A percentile compares a stretch with the other conserved stretches of the same genome.
Conservation (phyloP, 2,888 invertebrate species). For the Drosophila conformis region DNA sequence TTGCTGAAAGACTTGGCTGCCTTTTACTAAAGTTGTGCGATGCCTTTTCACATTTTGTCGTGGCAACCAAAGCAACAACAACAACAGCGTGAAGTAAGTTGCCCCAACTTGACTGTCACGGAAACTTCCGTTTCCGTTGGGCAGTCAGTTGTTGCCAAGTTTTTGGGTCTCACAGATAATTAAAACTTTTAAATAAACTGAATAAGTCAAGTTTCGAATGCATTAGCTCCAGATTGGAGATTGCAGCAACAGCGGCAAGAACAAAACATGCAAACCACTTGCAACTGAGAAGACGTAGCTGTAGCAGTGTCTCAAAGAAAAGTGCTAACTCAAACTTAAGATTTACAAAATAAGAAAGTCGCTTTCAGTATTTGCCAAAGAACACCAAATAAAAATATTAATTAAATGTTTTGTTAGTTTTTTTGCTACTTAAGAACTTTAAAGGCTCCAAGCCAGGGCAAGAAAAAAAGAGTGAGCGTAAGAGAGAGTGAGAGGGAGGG, state of each 20-base stretch:
- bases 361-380: slow-evolving; percentile 29
- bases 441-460: background rate
- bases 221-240: slow-evolving; percentile 63
- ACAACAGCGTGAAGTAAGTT: slow-evolving; percentile 21
- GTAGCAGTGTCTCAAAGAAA: slow-evolving; percentile 5
- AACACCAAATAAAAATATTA: slow-evolving; percentile 21
- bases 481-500: background rate
- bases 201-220: slow-evolving; percentile 73
- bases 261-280: slow-evolving; percentile 3
- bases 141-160: slow-evolving; percentile 14
- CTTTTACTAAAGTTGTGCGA: slow-evolving; percentile 35
- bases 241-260: slow-evolving; percentile 24
- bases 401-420: slow-evolving; percentile 13
- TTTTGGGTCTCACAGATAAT: slow-evolving; percentile 70
- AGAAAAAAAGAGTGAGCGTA: background rate
- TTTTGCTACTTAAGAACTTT: background rate
- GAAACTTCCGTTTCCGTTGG: slow-evolving; percentile 61
- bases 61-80: slow-evolving; percentile 18
- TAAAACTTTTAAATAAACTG: slow-evolving; percentile 75
- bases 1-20: slow-evolving; percentile 9
- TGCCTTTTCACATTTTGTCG: slow-evolving; percentile 45
- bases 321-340: background rate
- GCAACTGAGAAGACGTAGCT: background rate
- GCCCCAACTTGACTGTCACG: slow-evolving; percentile 58
- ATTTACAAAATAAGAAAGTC: slow-evolving; percentile 6